Evolutionary conservation across 1,140 invertebrate genomes (phyloP), one percentile per base, ranked within the genome.

Genomic region (Achatina immaculata): DNA sequence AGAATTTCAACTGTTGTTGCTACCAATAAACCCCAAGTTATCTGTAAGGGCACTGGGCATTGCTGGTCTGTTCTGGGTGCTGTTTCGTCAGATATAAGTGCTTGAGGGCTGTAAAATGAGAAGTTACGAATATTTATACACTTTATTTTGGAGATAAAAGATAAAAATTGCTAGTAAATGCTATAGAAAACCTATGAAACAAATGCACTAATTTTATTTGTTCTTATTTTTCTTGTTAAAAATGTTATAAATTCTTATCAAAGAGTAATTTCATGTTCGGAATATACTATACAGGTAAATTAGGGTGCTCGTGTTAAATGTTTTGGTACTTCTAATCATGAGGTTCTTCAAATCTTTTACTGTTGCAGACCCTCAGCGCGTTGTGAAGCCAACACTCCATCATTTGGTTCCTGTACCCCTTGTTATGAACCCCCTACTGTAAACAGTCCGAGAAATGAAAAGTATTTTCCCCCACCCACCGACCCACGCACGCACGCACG

Each of bases 1-100:
- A n/a, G n/a, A n/a, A n/a, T n/a, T n/a, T n/a, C n/a, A n/a, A n/a
- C n/a, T n/a, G n/a, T n/a, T n/a, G n/a, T n/a, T n/a, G n/a, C n/a
- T n/a, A n/a, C n/a, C n/a, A n/a, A n/a, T n/a, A n/a, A n/a, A n/a
- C n/a, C n/a, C n/a, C n/a, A n/a, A n/a, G n/a, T n/a, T n/a, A n/a
- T n/a, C n/a, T n/a, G n/a, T 36, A 72, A 14, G 69, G 69, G 40
- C 69, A 72, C 31, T 38, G 34, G 36, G 28, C 69, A 72, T 7
- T 72, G 16, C 69, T 38, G 14, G 21, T 72, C 69, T 72, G 69
- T 40, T 72, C 69, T 36, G 69, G 69, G 40, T 72, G 69, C 40
- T 72, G 31, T 40, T 43, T 72, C 21, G 31, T 38, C 69, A 72
- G 11, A 6, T 11, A 34, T 19, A 72, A 28, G 40, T 28, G 40